Evolutionary conservation across 2,797 vertebrate species (phyloP), one percentile per base, ranked within the genome.

Genomic region (Nasua narica): DNA sequence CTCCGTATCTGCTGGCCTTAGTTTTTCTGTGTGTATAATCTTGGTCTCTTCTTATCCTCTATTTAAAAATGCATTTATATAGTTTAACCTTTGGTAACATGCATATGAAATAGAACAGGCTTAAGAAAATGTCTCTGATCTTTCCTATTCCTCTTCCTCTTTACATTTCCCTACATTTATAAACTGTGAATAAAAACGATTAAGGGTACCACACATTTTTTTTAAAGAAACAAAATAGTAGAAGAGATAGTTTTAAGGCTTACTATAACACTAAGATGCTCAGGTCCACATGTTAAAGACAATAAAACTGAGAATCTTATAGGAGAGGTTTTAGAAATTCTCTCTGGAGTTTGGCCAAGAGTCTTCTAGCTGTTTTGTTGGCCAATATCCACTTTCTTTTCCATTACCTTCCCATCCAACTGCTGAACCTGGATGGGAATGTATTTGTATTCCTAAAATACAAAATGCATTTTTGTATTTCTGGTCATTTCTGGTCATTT

Each of bases 51-150:
- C 97, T 95, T 79, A 97, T 84, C 79, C 35, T 85, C 56, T 95
- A 60, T 97, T 97, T 97, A 82, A 37, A 32, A 91, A 85, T 82
- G 86, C 18, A 82, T 85, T 86, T 95, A 86, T 65, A 67, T 77
- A 96, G 62, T 85, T 96, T 96, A 96, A 96, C 95, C 62, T 97
- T 97, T 96, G 76, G 86, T 86, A 76, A 27, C 23, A 67, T 82
- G 87, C 54, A 93, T 95, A 81, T 95, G 97, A 93, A 97, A 89
- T 78, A 94, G 21, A 91, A n/a, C 7, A 48, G 16, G 7, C 48
- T 87, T 96, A 81, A 69, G 74, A 93, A 76, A 91, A 92, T 82
- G 12, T 69, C 21, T 96, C 60, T 69, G 70, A 35, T 86, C 18
- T 43, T 92, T 78, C 37, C 86, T 90, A 48, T n/a, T 88, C 15